These are phyloP conservation scores for Conchocele bisecta DNA, from an alignment of 2,888 invertebrate species.

Conservation along the genomic window DNA sequence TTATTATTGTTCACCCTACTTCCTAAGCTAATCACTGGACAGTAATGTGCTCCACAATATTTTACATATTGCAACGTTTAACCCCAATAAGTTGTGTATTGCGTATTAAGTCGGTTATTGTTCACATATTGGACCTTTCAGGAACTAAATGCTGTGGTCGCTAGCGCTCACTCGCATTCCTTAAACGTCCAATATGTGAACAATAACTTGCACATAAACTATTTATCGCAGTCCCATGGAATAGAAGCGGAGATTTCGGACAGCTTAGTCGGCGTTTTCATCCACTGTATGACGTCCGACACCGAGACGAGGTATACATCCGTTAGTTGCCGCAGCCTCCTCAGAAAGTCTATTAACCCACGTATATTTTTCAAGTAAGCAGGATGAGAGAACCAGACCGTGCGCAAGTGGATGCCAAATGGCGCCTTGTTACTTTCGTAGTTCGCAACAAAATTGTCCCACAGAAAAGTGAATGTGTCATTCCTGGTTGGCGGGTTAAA, in stretches of 20 bases:
- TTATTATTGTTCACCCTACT: no score
- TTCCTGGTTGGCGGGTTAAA: constrained; percentile 63
- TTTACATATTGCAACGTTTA: no score
- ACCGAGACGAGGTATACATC: constrained; percentile 70
- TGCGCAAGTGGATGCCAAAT: constrained; percentile 91
- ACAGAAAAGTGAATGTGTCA: constrained; percentile 84
- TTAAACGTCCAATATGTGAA: no score
- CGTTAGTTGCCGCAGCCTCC: constrained; percentile 50
- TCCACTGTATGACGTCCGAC: constrained; percentile 68
- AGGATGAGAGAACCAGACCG: constrained; percentile 88
- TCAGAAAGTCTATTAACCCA: constrained; percentile 66
- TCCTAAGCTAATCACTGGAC: no score
- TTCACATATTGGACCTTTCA: no score
- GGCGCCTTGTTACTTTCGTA: constrained; percentile 88
- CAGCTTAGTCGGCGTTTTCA: constrained; percentile 65
- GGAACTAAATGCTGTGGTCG: no score
- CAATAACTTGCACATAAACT: no score
- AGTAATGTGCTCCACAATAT: no score
- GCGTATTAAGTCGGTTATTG: no score
- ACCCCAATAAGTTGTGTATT: no score
- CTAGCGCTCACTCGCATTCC: no score
- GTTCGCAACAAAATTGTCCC: constrained; percentile 89
- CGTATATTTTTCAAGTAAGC: constrained; percentile 58
- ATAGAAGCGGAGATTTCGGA: constrained; percentile 41
- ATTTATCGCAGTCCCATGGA: constrained; percentile 69